Evolutionary conservation across 35 echinoderm and acorn worm species (phyloP), one percentile per base, ranked within the genome.

Genomic region (Ophioderma brevispina): DNA sequence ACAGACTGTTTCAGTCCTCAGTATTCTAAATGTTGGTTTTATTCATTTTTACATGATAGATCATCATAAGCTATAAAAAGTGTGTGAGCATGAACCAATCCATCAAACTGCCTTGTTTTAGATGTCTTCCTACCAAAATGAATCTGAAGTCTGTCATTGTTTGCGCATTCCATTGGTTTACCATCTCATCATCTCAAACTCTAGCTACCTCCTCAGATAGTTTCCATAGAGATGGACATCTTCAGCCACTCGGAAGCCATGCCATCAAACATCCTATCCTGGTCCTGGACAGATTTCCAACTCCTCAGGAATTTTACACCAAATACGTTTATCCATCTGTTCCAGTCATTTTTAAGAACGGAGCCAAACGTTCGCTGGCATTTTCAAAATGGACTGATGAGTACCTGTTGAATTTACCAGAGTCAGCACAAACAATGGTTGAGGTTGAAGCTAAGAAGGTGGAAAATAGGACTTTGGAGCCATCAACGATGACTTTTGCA

Each of bases 291-390:
- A 30, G 33, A 1, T 98, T 92, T 75, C 90, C 90, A 76, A 85
- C 86, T 28, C 92, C 96, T 0, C 77, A 85, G 19, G 93, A 91
- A 63, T 98, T 98, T 75, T 98, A 90, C 56, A 78, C 82, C 36
- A 85, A 92, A 36, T 90, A 92, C 64, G 90, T 94, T 0, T 89
- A 92, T 38, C 76, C 76, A 21, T 94, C 92, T 15, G 63, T 94
- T 6, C 96, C 96, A 33, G 96, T 98, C 39, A 40, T 98, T 38
- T 98, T 97, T 63, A 90, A 55, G 25, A 78, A 80, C 28, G 96
- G 81, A 33, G 96, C 92, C 32, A 94, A 87, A 78, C 23, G 30
- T 0, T 94, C 86, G 19, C 82, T 87, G 8, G 92, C 96, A 33
- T 98, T 90, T 77, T 40, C 81, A 35, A 55, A 80, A 70, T 98